phyloP scores from a whole-genome alignment of 2,113 vertebrate species.

The Abramis brama region DNA sequence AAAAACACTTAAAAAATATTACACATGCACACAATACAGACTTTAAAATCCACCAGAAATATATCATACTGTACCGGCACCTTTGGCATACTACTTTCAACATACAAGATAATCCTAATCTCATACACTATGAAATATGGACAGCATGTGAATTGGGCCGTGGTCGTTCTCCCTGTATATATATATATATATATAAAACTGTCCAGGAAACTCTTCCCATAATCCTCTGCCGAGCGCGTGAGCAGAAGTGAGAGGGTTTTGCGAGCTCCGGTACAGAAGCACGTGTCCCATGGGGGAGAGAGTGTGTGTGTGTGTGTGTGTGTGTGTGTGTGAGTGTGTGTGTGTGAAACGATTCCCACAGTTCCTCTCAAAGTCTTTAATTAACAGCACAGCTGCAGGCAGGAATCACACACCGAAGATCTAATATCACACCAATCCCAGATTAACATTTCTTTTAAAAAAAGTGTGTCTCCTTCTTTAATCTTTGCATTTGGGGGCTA shows the following conservation, averaged over 20 bases:
- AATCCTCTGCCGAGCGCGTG: neutral
- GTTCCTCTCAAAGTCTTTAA: constrained; percentile 29
- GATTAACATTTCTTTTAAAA: neutral
- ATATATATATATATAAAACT: neutral
- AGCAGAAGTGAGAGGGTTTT: neutral
- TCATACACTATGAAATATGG: neutral
- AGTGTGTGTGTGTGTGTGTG: too few relatives aligned
- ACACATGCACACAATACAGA: neutral
- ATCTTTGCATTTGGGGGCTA: neutral
- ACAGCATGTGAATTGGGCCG: neutral
- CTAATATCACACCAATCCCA: constrained; percentile 22
- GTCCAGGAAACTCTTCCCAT: constrained; percentile 16
- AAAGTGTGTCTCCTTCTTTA: neutral
- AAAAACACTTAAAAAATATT: too few relatives aligned
- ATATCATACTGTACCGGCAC: neutral
- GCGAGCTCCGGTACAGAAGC: neutral
- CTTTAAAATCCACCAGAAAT: neutral
- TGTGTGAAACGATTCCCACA: neutral
- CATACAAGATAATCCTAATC: neutral
- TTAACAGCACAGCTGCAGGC: constrained; percentile 47
- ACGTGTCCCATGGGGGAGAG: constrained; percentile 14
- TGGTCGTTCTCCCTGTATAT: too few relatives aligned
- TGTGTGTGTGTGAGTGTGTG: neutral
- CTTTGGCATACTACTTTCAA: neutral
- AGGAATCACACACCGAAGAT: constrained; percentile 12